Conservation (phyloP, 2,113 vertebrate genomes). For the Danio rerio region DNA sequence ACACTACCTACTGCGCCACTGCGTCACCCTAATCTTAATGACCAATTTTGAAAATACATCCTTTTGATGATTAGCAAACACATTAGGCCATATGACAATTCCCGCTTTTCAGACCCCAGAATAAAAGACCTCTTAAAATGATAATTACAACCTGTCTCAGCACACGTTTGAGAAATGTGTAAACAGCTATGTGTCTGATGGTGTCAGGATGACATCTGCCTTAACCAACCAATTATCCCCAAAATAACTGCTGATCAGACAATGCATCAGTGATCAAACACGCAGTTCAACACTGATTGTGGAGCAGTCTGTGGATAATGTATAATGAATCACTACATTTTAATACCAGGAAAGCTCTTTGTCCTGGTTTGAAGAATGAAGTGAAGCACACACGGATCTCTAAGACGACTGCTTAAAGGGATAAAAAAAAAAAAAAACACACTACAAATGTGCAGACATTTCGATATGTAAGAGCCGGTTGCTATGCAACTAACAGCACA, state of each 20-base stretch:
- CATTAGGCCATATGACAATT: too few relatives aligned
- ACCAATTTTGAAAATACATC: too few relatives aligned
- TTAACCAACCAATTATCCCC: too few relatives aligned
- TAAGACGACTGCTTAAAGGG: conserved; percentile 6
- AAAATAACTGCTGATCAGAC: not conserved
- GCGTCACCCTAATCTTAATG: too few relatives aligned
- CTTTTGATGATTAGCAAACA: too few relatives aligned
- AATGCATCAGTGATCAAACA: not conserved
- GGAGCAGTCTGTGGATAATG: not conserved
- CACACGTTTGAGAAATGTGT: too few relatives aligned
- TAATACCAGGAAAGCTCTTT: not conserved
- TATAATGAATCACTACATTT: not conserved
- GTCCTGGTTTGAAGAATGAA: conserved; percentile 31
- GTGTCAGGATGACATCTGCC: too few relatives aligned
- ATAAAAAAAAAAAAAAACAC: conserved; percentile 44
- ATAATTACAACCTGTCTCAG: too few relatives aligned
- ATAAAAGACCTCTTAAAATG: too few relatives aligned
- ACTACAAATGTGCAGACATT: conserved; percentile 57
- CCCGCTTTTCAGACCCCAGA: too few relatives aligned
- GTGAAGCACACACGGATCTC: conserved; percentile 6
- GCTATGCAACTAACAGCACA: conserved; percentile 64
- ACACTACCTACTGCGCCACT: too few relatives aligned
- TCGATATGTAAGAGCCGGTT: conserved; percentile 64
- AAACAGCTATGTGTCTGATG: too few relatives aligned
- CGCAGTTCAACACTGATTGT: not conserved